Conservation (phyloP, 2,797 vertebrate genomes). For the Anolis apletophallus region DNA sequence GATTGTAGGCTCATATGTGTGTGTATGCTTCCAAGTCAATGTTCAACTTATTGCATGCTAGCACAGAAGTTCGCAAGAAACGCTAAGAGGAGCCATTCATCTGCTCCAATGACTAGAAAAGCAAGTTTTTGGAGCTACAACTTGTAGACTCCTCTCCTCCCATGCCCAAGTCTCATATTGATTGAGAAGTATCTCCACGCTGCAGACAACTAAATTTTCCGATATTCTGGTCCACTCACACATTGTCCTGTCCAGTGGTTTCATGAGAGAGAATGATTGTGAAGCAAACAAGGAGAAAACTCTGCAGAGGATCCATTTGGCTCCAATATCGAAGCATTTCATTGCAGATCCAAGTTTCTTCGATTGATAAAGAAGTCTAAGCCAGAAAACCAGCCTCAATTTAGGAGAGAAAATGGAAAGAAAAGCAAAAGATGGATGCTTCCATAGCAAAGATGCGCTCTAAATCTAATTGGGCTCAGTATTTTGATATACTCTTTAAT, state of each 20-base stretch:
- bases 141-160: too few species aligned
- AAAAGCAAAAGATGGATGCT: background rate
- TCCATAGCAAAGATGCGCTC: slow-evolving; percentile 20
- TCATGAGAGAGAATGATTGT: slow-evolving; percentile 1
- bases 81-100: background rate
- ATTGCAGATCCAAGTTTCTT: slow-evolving; percentile 32
- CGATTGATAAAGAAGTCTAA: slow-evolving; percentile 31
- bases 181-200: background rate
- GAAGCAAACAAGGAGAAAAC: background rate
- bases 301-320: slow-evolving; percentile 25
- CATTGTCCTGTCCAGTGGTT: background rate
- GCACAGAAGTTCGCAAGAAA: slow-evolving; percentile 13
- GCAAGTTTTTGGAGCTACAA: background rate
- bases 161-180: too few species aligned
- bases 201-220: background rate
- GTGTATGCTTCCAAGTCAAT: too few species aligned
- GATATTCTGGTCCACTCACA: background rate
- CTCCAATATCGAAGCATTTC: slow-evolving; percentile 9
- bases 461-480: background rate
- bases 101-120: background rate
- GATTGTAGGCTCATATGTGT: background rate
- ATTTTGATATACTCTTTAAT: slow-evolving; percentile 25
- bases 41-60: background rate
- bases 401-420: slow-evolving; percentile 24
- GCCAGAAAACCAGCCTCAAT: slow-evolving; percentile 15